Evolutionary conservation across 2,888 invertebrate species (phyloP).

Genomic region (Nephrotoma appendiculata): DNA sequence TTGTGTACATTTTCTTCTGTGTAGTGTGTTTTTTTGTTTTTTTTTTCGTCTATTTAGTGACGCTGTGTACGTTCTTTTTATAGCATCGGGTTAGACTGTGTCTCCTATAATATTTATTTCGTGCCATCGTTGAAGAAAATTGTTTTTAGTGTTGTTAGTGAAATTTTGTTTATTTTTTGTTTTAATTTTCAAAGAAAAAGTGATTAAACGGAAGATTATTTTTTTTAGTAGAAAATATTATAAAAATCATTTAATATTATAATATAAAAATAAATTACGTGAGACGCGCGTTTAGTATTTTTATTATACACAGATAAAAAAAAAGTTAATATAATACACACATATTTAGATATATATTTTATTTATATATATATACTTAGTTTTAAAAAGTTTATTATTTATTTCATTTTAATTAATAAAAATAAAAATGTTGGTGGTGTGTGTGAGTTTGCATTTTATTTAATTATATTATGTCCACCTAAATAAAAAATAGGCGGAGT

Average conservation of each 20-base stretch:
- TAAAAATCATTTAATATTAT: neutral
- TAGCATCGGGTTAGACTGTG: conserved; percentile 1
- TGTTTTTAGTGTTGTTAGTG: neutral
- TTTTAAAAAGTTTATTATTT: neutral
- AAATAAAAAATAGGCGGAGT: conserved; percentile 1
- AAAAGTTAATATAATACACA: neutral
- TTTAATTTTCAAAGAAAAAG: neutral
- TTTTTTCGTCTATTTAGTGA: neutral
- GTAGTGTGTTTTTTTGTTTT: neutral
- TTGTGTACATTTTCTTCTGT: neutral
- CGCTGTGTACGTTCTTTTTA: conserved; percentile 5
- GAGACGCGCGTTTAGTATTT: neutral
- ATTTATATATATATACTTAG: neutral
- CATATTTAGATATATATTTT: neutral
- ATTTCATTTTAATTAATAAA: neutral
- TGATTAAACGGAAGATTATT: neutral
- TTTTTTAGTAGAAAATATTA: neutral
- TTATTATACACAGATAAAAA: neutral
- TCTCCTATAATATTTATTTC: neutral
- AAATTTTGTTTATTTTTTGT: neutral
- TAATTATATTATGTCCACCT: neutral
- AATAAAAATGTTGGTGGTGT: neutral
- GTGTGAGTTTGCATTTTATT: neutral
- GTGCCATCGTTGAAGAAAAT: neutral
- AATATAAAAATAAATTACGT: neutral